Evolutionary conservation across 2,888 invertebrate genomes (phyloP).

Genomic region (Mechanitis messenoides): DNA sequence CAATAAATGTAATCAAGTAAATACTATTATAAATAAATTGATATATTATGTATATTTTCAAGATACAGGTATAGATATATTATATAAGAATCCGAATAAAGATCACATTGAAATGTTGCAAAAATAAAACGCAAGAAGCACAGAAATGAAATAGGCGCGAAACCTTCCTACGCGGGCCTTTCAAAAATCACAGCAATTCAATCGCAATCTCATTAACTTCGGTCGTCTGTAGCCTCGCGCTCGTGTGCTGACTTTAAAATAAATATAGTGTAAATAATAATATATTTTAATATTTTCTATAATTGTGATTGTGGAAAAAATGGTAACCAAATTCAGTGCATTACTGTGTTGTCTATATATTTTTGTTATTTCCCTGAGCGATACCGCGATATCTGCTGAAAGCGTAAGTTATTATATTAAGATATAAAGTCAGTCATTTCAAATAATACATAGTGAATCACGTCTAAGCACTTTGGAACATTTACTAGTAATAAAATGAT

Average conservation of each 20-base stretch:
- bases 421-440: background rate
- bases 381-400: conserved; percentile 67
- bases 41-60: too few relatives aligned
- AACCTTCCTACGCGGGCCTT: conserved; percentile 76
- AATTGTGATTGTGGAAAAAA: conserved; percentile 34
- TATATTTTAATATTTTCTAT: conserved; percentile 10
- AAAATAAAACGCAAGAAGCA: conserved; percentile 51
- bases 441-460: too few relatives aligned
- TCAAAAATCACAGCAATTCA: conserved; percentile 68
- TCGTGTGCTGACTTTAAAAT: conserved; percentile 26
- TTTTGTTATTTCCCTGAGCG: conserved; percentile 62
- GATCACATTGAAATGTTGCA: conserved; percentile 29
- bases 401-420: conserved; percentile 48
- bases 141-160: conserved; percentile 57
- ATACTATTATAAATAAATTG: background rate
- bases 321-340: conserved; percentile 68
- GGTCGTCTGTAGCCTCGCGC: conserved; percentile 64
- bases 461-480: too few relatives aligned
- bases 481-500: too few relatives aligned
- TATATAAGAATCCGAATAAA: background rate
- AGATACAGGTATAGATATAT: too few relatives aligned
- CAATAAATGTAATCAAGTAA: background rate
- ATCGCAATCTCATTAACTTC: conserved; percentile 54
- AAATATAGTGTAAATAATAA: conserved; percentile 30
- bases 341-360: conserved; percentile 65